Evolutionary conservation across 23 tunicate species (phyloP).

Genomic region (Botrylloides violaceus): DNA sequence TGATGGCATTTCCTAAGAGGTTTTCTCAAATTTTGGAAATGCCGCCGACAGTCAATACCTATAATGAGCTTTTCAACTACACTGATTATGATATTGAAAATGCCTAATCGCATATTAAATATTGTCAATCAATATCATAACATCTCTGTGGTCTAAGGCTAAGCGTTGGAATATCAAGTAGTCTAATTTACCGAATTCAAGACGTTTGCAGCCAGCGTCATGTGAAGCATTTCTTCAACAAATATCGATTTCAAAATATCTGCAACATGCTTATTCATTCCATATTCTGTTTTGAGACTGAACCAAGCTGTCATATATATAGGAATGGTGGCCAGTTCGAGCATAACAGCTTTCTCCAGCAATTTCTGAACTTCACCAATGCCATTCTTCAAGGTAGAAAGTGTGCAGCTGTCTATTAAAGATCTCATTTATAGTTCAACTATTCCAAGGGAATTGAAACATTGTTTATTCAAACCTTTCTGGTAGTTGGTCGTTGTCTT

Average conservation of each 20-base stretch:
- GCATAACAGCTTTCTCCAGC: conserved; percentile 23
- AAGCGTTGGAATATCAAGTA: not conserved
- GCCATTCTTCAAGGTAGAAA: not conserved
- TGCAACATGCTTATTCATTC: conserved; percentile 32
- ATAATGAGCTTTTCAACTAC: no score
- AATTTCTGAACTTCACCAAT: not conserved
- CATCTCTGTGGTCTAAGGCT: no score
- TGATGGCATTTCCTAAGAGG: no score
- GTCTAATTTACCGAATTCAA: conserved; percentile 23
- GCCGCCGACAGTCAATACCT: no score
- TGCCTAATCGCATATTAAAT: no score
- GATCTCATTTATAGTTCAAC: no score
- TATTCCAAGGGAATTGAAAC: no score
- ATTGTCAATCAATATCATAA: no score
- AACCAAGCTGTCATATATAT: conserved; percentile 44
- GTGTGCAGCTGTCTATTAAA: not conserved
- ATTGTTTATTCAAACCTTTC: no score
- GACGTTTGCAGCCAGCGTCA: conserved; percentile 36
- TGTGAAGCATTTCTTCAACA: conserved; percentile 48
- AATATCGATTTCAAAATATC: conserved; percentile 26
- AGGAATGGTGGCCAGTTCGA: conserved; percentile 42
- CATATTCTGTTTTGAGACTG: conserved; percentile 32
- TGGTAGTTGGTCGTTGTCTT: no score
- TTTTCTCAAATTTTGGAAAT: no score
- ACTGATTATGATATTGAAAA: no score